These are phyloP conservation scores for Cydia amplana DNA, from an alignment of 1,140 invertebrate genomes.

Conservation along the genomic window DNA sequence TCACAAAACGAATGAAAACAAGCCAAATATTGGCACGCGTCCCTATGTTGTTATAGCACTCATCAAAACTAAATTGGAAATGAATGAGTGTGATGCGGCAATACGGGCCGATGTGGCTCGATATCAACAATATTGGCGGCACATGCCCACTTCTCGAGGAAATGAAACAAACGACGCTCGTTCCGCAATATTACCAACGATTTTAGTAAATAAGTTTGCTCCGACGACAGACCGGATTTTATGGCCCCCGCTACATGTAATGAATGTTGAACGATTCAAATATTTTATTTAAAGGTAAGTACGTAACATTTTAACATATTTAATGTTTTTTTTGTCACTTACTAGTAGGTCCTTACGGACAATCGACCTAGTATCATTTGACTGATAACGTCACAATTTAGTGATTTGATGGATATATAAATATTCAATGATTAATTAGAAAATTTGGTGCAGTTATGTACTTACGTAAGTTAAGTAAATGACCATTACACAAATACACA, in stretches of 20 bases:
- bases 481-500: too few relatives aligned
- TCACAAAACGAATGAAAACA: constrained; percentile 23
- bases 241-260: constrained; percentile 7
- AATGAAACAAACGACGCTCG: constrained; percentile 53
- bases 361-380: too few relatives aligned
- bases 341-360: neutral
- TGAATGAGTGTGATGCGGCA: constrained; percentile 51
- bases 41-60: constrained; percentile 59
- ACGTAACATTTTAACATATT: neutral
- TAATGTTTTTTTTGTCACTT: neutral
- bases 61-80: constrained; percentile 68
- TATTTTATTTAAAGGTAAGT: neutral
- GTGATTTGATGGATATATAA: too few relatives aligned
- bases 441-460: too few relatives aligned
- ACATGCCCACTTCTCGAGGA: constrained; percentile 36
- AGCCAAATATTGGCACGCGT: constrained; percentile 41
- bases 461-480: too few relatives aligned
- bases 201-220: constrained; percentile 36
- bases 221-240: constrained; percentile 9
- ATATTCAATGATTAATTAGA: too few relatives aligned
- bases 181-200: constrained; percentile 48
- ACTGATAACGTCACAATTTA: too few relatives aligned
- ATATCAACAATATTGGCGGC: constrained; percentile 47
- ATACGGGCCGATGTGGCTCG: constrained; percentile 24
- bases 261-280: constrained; percentile 22